A percentile compares a stretch with the other conserved stretches of the same genome.
Conservation (phyloP, 1,140 invertebrate genomes). For the Bombus impatiens region DNA sequence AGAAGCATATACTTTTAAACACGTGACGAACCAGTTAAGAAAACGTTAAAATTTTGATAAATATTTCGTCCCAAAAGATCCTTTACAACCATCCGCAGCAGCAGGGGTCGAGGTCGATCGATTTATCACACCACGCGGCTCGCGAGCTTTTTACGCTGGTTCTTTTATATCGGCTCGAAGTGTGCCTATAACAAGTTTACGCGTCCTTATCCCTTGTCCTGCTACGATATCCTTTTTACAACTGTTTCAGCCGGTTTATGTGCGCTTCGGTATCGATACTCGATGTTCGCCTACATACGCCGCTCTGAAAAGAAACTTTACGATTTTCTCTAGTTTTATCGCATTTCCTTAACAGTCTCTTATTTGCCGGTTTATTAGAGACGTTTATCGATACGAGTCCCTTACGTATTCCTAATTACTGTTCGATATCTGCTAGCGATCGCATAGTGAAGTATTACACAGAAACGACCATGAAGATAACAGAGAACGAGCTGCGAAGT, state of each 20-base stretch:
- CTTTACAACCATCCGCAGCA: not conserved
- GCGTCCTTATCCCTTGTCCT: not conserved
- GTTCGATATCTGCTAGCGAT: too few relatives aligned
- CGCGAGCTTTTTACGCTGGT: constrained; percentile 11
- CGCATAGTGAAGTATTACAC: too few relatives aligned
- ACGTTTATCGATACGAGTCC: not conserved
- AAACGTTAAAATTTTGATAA: not conserved
- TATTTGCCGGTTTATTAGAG: not conserved
- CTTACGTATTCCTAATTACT: not conserved
- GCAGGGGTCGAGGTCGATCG: constrained; percentile 38
- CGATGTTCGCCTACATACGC: too few relatives aligned
- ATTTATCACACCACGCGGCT: constrained; percentile 15
- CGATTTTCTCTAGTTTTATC: not conserved
- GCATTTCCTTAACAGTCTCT: too few relatives aligned
- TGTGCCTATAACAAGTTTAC: constrained; percentile 11
- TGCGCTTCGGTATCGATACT: too few relatives aligned
- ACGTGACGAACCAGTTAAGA: not conserved
- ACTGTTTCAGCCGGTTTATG: not conserved
- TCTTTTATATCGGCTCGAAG: not conserved
- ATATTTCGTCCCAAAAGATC: not conserved
- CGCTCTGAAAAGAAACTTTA: not conserved
- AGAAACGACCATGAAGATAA: too few relatives aligned
- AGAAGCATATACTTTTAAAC: not conserved
- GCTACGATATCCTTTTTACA: constrained; percentile 2
- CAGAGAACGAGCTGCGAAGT: too few relatives aligned